phyloP scores from a whole-genome alignment of 2,113 vertebrate species.

The Neodon shergylaensis region DNA sequence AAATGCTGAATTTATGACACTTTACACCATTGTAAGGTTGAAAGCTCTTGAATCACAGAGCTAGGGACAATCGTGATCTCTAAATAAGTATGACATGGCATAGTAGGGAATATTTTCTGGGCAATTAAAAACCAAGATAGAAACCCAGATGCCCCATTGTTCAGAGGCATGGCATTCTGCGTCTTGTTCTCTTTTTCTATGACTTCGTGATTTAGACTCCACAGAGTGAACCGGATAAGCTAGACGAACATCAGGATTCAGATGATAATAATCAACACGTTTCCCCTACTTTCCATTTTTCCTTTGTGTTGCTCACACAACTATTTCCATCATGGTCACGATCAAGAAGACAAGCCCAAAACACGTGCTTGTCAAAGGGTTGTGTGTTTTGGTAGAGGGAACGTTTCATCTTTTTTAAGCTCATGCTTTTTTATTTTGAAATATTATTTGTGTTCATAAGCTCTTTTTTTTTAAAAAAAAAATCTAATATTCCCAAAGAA shows the following conservation, averaged over 20 bases:
- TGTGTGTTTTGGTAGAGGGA: slow-evolving; percentile 8
- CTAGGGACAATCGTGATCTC: neutral
- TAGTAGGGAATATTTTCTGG: slow-evolving; percentile 9
- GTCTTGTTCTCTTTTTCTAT: slow-evolving; percentile 13
- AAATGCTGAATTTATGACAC: neutral
- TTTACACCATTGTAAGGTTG: neutral
- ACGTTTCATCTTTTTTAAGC: neutral
- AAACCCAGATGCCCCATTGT: neutral
- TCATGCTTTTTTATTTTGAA: neutral
- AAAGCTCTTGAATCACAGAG: neutral
- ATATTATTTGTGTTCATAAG: slow-evolving; percentile 31
- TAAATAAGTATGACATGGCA: slow-evolving; percentile 7
- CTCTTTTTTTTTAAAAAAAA: neutral
- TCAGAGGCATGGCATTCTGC: neutral
- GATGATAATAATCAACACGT: neutral
- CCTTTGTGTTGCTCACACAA: neutral
- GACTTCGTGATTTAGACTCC: slow-evolving; percentile 33
- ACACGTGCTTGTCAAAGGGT: neutral
- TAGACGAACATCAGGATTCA: neutral
- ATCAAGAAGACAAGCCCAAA: slow-evolving; percentile 26
- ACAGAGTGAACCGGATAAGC: slow-evolving; percentile 22
- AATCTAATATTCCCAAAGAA: slow-evolving; percentile 18
- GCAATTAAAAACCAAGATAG: neutral
- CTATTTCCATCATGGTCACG: neutral
- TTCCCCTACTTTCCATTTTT: neutral